phyloP scores from a whole-genome alignment of 2,888 invertebrate genomes.

The Monochamus alternatus region DNA sequence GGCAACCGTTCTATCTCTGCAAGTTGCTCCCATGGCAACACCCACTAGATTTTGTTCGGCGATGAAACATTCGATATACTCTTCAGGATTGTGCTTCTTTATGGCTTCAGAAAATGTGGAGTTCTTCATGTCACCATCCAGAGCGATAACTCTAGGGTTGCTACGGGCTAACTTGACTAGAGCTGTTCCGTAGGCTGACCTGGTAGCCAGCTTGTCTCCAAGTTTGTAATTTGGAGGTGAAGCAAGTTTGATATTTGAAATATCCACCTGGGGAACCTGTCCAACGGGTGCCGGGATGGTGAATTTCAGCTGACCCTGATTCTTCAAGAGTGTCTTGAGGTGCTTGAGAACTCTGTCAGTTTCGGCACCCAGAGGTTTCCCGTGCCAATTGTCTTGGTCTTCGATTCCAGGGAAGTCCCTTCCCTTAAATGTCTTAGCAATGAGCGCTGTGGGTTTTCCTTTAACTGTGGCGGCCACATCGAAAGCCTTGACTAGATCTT shows the following conservation, averaged over 20 bases:
- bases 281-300: conserved; percentile 75
- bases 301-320: conserved; percentile 77
- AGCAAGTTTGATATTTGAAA: conserved; percentile 80
- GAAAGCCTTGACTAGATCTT: conserved; percentile 90
- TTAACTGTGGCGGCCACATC: conserved; percentile 82
- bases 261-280: conserved; percentile 81
- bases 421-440: conserved; percentile 98
- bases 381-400: conserved; percentile 96
- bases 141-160: conserved; percentile 87
- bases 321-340: conserved; percentile 78
- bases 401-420: conserved; percentile 91
- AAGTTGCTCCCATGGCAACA: conserved; percentile 95
- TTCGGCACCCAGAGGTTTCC: conserved; percentile 92
- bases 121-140: conserved; percentile 99
- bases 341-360: conserved; percentile 80
- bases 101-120: conserved; percentile 97
- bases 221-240: conserved; percentile 87
- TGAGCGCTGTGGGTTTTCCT: conserved; percentile 91
- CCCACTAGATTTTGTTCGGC: conserved; percentile 98
- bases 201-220: conserved; percentile 87
- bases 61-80: conserved; percentile 97
- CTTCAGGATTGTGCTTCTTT: conserved; percentile 79
- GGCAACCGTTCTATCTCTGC: conserved; percentile 91
- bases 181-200: conserved; percentile 94
- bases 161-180: conserved; percentile 87